Base-by-base conservation (phyloP, 1,140 invertebrate species). In the Maconellicoccus hirsutus region DNA sequence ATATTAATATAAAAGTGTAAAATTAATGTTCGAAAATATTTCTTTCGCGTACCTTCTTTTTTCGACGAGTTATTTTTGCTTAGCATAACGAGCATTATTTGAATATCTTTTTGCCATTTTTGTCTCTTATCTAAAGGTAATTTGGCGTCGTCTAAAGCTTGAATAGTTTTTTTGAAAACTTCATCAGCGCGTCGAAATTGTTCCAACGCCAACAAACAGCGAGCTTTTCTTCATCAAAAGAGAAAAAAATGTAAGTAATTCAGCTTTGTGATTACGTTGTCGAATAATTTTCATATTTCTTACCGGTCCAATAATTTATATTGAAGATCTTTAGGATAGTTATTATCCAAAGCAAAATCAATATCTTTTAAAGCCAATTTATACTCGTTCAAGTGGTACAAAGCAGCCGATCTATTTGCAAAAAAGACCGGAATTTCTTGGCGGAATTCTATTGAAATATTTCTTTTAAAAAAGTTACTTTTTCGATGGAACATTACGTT, bases 381-480 rank as follows among this genome's bases (percentile, higher is more conserved):
- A 78, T 86, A 88, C 71, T 86, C 82, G 69, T 88, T 82, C 77
- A 94, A 77, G 77, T 94, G 91, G 77, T 89, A 93, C 7, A 94
- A 81, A 0, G 89, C 87, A 0, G 93, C 93, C 14, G 93, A 96
- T 70, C 94, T 85, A 79, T 96, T 97, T 2, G 90, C 92, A 73
- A 90, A 83, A 1, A 89, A 83, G 52, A 94, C 84, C 0, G 90
- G 83, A 0, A 92, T 76, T 63, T 92, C 86, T 76, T 77, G 29
- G 72, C 29, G 70, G 27, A 25, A 33, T 66, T 33, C 73, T 72
- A 59, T 16, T 59, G 16, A 4, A 59, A 59, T 7, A 59, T 59
- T 59, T 4, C 16, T 7, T 7, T 16, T 3, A 59, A 42, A 42
- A 42, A 42, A 42, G n/a, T 10, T n/a, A 42, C n/a, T 42, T n/a